phyloP scores from a whole-genome alignment of 2,888 invertebrate species.

The Noctua janthe region DNA sequence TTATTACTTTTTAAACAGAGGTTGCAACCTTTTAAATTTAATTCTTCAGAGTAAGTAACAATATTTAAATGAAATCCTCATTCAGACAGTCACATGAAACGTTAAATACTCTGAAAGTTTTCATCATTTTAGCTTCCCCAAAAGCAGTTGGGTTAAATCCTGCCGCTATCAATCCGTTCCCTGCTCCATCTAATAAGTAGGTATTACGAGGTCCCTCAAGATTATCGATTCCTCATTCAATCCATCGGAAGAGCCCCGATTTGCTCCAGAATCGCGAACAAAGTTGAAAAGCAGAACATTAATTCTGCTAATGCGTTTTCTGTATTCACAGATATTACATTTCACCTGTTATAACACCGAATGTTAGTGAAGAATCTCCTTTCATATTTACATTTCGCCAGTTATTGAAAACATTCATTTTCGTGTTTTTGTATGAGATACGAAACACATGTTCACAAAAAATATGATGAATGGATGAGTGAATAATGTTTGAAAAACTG shows the following conservation, averaged over 20 bases:
- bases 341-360: slow-evolving; percentile 52
- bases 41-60: background rate
- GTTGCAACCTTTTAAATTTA: background rate
- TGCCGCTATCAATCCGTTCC: slow-evolving; percentile 26
- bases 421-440: slow-evolving; percentile 38
- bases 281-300: slow-evolving; percentile 77
- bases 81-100: background rate
- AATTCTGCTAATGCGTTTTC: slow-evolving; percentile 79
- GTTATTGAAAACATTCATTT: slow-evolving; percentile 58
- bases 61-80: background rate
- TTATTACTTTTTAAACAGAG: background rate
- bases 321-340: slow-evolving; percentile 70
- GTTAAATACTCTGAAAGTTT: slow-evolving; percentile 1
- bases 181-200: slow-evolving; percentile 60
- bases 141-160: slow-evolving; percentile 3
- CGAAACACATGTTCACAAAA: slow-evolving; percentile 44
- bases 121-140: background rate
- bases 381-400: slow-evolving; percentile 44
- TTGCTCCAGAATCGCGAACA: slow-evolving; percentile 68
- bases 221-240: slow-evolving; percentile 67
- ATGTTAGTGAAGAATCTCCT: slow-evolving; percentile 38
- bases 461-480: slow-evolving; percentile 38
- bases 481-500: slow-evolving; percentile 17
- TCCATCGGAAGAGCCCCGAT: slow-evolving; percentile 69
- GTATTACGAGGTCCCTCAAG: slow-evolving; percentile 54